Evolutionary conservation across 2,888 invertebrate species (phyloP).

Genomic region (Ceraclea dissimilis): DNA sequence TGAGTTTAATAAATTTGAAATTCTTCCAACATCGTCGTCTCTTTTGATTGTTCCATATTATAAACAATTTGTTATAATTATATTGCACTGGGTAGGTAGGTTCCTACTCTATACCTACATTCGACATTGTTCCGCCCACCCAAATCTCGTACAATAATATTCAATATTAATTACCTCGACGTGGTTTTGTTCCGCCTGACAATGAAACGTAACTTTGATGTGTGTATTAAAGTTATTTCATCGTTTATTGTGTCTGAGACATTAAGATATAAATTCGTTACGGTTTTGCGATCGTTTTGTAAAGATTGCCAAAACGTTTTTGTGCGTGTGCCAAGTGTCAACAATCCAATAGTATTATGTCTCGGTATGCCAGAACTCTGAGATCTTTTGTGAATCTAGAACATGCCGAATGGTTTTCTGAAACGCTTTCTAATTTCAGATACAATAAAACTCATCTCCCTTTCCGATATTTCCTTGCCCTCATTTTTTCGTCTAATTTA

Average conservation of each 20-base stretch:
- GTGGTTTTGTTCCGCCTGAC: not conserved
- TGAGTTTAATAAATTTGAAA: too few relatives aligned
- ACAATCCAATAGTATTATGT: not conserved
- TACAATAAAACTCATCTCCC: not conserved
- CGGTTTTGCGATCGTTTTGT: constrained; percentile 3
- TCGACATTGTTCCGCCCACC: too few relatives aligned
- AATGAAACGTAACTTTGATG: not conserved
- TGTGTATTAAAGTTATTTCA: not conserved
- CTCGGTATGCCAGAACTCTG: not conserved
- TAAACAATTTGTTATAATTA: too few relatives aligned
- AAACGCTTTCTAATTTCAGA: not conserved
- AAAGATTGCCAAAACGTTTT: constrained; percentile 4
- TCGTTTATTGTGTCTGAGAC: constrained; percentile 14
- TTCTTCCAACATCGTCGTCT: too few relatives aligned
- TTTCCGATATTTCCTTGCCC: too few relatives aligned
- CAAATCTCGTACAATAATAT: too few relatives aligned
- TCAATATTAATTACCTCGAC: not conserved
- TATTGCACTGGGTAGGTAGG: too few relatives aligned
- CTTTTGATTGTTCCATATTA: too few relatives aligned
- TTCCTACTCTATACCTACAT: too few relatives aligned
- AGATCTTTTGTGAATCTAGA: not conserved
- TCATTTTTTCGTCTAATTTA: too few relatives aligned
- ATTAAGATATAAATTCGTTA: constrained; percentile 7
- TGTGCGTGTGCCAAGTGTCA: constrained; percentile 12
- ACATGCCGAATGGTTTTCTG: not conserved